Conservation (phyloP, 1,140 invertebrate species). For the Stegodyphus dumicola region DNA sequence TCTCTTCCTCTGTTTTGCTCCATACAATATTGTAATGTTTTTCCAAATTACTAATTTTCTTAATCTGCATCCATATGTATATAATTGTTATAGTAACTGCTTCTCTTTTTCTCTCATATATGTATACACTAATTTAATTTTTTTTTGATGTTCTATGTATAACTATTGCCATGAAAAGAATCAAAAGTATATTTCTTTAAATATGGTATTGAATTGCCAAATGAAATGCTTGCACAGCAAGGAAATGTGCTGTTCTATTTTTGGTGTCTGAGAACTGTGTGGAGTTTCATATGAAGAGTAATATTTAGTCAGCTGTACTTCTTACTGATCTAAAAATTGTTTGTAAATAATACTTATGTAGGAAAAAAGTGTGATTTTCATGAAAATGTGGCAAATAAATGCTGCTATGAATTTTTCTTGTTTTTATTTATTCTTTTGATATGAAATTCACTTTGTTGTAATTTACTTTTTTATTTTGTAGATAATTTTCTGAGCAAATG, state of each 20-base stretch:
- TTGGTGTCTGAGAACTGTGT: slow-evolving; percentile 29
- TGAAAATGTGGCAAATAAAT: slow-evolving; percentile 52
- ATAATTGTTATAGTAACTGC: no score
- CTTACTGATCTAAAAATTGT: slow-evolving; percentile 23
- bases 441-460: neutral
- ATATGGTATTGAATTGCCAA: slow-evolving; percentile 5
- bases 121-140: neutral
- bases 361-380: slow-evolving; percentile 47
- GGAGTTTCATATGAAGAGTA: slow-evolving; percentile 21
- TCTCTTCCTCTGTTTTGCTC: no score
- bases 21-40: no score
- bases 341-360: slow-evolving; percentile 45
- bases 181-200: neutral
- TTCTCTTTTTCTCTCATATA: no score
- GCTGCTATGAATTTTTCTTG: slow-evolving; percentile 30
- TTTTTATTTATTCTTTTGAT: slow-evolving; percentile 1
- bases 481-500: no score
- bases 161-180: neutral
- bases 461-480: neutral
- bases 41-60: no score
- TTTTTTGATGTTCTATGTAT: neutral
- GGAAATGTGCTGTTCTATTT: slow-evolving; percentile 39
- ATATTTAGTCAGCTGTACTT: slow-evolving; percentile 32
- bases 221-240: slow-evolving; percentile 7
- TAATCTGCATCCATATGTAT: no score